phyloP scores from a whole-genome alignment of 1,140 invertebrate genomes.

The Leptonema lineaticorne region DNA sequence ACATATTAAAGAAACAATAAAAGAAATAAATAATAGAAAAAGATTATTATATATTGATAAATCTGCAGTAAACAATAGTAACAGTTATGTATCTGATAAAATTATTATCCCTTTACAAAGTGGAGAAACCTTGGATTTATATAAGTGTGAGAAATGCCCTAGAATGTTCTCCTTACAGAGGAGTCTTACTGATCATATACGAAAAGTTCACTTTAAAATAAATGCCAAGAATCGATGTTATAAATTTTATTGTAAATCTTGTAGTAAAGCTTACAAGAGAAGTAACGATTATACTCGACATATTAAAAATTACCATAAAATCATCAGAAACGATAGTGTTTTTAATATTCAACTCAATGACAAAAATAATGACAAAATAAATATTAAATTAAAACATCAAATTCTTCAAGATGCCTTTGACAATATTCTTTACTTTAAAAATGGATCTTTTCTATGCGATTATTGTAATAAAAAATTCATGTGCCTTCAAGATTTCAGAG shows the following conservation, averaged over 20 bases:
- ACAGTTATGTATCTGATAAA: background rate
- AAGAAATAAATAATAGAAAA: no score
- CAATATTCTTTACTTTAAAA: background rate
- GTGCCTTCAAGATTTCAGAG: background rate
- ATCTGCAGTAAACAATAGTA: background rate
- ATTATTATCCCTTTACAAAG: background rate
- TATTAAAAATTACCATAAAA: slow-evolving; percentile 7
- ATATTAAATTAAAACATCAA: background rate
- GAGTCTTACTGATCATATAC: slow-evolving; percentile 14
- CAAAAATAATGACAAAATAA: background rate
- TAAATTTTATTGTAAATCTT: slow-evolving; percentile 1
- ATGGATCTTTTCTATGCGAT: background rate
- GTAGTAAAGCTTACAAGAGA: slow-evolving; percentile 10
- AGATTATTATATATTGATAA: no score
- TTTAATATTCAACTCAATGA: background rate
- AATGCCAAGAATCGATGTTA: slow-evolving; percentile 13
- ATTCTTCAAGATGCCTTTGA: slow-evolving; percentile 10
- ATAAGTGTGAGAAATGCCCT: slow-evolving; percentile 20
- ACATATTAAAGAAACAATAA: no score
- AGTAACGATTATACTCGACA: slow-evolving; percentile 20
- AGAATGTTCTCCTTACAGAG: slow-evolving; percentile 14
- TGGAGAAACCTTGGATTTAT: slow-evolving; percentile 19
- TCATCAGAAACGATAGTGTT: background rate
- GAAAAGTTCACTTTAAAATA: slow-evolving; percentile 8
- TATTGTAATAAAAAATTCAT: background rate